Evolutionary conservation across 2,113 vertebrate species (phyloP).

Genomic region (Ovibos moschatus): DNA sequence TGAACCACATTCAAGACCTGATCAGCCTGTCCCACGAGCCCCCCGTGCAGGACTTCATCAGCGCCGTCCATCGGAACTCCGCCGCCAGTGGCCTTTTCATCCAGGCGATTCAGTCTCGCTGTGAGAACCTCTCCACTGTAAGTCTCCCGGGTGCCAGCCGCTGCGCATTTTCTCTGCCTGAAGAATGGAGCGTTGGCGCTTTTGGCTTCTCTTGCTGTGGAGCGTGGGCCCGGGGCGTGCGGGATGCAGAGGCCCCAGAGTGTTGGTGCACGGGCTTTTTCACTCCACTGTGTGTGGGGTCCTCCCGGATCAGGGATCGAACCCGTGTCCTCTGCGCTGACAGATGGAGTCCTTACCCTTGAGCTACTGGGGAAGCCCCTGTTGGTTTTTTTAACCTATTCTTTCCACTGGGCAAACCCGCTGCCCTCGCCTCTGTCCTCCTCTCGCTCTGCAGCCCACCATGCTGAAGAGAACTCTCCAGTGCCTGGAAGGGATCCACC

Average conservation of each 20-base stretch:
- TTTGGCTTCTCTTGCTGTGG: neutral
- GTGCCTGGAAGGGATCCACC: slow-evolving; percentile 97
- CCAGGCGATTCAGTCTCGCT: slow-evolving; percentile 97
- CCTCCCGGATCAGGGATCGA: neutral
- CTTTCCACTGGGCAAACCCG: neutral
- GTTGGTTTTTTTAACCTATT: neutral
- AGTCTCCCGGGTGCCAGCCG: slow-evolving; percentile 54
- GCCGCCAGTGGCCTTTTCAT: slow-evolving; percentile 98
- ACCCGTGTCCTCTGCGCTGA: neutral
- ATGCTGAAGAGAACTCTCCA: slow-evolving; percentile 94
- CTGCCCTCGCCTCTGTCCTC: neutral
- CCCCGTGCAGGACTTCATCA: slow-evolving; percentile 98
- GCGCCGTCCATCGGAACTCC: slow-evolving; percentile 95
- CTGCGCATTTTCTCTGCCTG: neutral
- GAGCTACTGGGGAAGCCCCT: neutral
- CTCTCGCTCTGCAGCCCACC: slow-evolving; percentile 83
- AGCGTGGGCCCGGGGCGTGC: accelerated
- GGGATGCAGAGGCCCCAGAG: neutral
- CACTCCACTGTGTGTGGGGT: neutral
- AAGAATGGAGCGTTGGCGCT: neutral
- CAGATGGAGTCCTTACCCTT: neutral
- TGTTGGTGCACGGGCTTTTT: neutral
- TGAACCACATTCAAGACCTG: slow-evolving; percentile 96
- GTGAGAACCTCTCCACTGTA: slow-evolving; percentile 93
- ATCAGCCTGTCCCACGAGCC: slow-evolving; percentile 96